Percentiles rank a stretch among this genome's conserved stretches.
Evolutionary conservation across 2,797 vertebrate species (phyloP).

Genomic region (Chelmon rostratus): DNA sequence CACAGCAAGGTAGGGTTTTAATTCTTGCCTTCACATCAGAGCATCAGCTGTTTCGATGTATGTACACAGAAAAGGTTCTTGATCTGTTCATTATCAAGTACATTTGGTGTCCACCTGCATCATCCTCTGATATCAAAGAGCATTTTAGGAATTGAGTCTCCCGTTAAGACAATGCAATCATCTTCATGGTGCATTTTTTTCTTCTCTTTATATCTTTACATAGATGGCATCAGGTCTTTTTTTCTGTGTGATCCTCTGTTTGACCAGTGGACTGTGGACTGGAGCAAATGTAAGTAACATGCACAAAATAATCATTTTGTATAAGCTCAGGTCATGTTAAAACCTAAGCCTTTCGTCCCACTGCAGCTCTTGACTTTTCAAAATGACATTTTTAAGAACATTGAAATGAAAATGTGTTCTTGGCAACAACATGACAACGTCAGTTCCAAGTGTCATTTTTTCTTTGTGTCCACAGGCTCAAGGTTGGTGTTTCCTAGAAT

Average conservation of each 20-base stretch:
- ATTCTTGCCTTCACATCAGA: not conserved
- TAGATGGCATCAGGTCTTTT: not conserved
- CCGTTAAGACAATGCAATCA: not conserved
- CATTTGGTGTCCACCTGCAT: not conserved
- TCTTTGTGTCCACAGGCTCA: not conserved
- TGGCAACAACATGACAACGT: too few species aligned
- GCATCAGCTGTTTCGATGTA: not conserved
- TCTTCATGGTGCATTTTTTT: not conserved
- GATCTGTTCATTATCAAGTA: not conserved
- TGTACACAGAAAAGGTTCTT: not conserved
- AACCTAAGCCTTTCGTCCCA: too few species aligned
- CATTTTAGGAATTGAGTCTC: too few species aligned
- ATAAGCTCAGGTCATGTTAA: too few species aligned
- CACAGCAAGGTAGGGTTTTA: not conserved
- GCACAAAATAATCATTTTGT: too few species aligned
- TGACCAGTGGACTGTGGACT: slow-evolving; percentile 9
- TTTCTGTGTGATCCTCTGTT: not conserved
- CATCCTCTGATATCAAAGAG: too few species aligned
- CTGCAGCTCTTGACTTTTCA: too few species aligned
- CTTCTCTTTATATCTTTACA: not conserved
- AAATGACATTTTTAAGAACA: too few species aligned
- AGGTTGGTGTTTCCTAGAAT: not conserved
- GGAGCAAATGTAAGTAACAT: slow-evolving; percentile 5
- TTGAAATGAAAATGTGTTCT: not conserved
- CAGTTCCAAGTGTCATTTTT: too few species aligned